Percentiles rank a stretch among this genome's conserved stretches.
Conservation (phyloP, 1,140 invertebrate species). For the Nasonia giraulti region DNA sequence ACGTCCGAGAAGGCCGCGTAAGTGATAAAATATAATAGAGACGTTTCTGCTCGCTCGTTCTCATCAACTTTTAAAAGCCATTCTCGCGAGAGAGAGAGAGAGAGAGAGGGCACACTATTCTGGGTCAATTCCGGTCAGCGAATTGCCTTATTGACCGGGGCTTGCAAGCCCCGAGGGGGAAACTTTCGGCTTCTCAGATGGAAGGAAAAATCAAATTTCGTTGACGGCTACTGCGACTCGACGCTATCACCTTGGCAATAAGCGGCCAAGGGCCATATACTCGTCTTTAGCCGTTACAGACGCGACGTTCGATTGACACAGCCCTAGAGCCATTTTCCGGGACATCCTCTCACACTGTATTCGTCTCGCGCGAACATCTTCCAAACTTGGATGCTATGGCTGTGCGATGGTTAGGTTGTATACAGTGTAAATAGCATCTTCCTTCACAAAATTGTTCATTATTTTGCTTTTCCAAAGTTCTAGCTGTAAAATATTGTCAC, state of each 20-base stretch:
- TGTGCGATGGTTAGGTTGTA: background rate
- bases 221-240: background rate
- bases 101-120: background rate
- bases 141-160: constrained; percentile 73
- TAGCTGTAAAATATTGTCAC: constrained; percentile 50
- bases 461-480: too few relatives aligned
- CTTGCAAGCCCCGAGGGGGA: constrained; percentile 62
- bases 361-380: constrained; percentile 42
- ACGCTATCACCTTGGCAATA: constrained; percentile 58
- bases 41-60: background rate
- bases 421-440: too few relatives aligned
- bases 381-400: constrained; percentile 9
- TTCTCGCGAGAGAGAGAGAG: background rate
- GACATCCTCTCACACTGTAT: constrained; percentile 34
- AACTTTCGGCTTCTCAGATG: constrained; percentile 69
- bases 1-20: background rate
- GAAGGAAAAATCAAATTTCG: constrained; percentile 71
- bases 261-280: constrained; percentile 56
- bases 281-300: constrained; percentile 47
- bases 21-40: constrained; percentile 50
- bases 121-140: constrained; percentile 70
- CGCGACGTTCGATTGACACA: constrained; percentile 44
- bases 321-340: constrained; percentile 29
- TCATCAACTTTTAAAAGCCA: constrained; percentile 48
- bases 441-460: too few relatives aligned